These are phyloP conservation scores for Meteorus colon DNA, from an alignment of 2,888 invertebrate species.

Conservation along the genomic window DNA sequence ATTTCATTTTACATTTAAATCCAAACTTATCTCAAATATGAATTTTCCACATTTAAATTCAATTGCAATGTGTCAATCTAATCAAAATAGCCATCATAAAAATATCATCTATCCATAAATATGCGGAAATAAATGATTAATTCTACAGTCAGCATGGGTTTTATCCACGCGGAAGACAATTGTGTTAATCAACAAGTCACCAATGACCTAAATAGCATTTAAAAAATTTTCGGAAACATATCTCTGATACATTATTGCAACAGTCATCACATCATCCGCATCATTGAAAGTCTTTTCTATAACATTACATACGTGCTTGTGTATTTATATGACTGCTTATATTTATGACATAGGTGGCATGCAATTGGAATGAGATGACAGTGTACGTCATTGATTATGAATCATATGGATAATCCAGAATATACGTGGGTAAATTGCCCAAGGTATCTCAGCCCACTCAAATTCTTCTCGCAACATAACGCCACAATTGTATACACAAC, in stretches of 20 bases:
- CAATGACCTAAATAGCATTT: not conserved
- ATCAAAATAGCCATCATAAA: not conserved
- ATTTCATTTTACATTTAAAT: not conserved
- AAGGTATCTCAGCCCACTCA: constrained; percentile 47
- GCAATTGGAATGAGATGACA: constrained; percentile 49
- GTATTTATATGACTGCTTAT: not conserved
- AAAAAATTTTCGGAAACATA: not conserved
- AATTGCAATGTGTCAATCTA: not conserved
- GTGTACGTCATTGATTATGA: constrained; percentile 54
- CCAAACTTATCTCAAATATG: not conserved
- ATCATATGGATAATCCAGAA: constrained; percentile 51
- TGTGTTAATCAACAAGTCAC: not conserved
- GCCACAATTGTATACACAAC: not conserved
- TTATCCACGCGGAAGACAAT: not conserved
- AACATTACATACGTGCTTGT: not conserved
- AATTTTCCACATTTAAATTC: constrained; percentile 9
- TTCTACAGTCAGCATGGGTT: not conserved
- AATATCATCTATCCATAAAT: not conserved
- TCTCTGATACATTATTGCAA: not conserved
- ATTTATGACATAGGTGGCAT: constrained; percentile 9
- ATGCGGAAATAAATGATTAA: not conserved
- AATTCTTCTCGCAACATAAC: constrained; percentile 34
- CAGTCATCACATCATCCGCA: not conserved
- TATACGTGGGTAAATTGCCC: constrained; percentile 54
- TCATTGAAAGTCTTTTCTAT: not conserved